Evolutionary conservation across 2,113 vertebrate genomes (phyloP), one percentile per base, ranked within the genome.

Genomic region (Eonycteris spelaea): DNA sequence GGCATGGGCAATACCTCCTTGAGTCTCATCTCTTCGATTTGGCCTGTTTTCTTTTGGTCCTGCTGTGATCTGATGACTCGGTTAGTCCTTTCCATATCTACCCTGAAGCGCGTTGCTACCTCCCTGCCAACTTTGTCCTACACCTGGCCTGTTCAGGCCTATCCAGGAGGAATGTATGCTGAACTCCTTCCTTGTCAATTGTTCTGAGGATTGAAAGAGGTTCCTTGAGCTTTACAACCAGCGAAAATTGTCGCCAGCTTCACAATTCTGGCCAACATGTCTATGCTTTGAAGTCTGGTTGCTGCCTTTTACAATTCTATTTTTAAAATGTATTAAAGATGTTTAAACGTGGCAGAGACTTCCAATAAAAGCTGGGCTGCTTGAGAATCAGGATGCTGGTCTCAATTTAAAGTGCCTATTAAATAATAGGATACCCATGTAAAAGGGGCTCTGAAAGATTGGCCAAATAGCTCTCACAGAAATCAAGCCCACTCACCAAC

Each of bases 301-400:
- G 96, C 98, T 98, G 98, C 90, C 90, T 99, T 99, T 99, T 99
- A 99, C 98, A 98, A 98, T 99, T 98, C 98, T 98, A 98, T 99
- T 99, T 99, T 98, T 98, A 98, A 99, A 99, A 99, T 98, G 98
- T 98, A 98, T 98, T 99, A 99, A 99, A 99, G 98, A 99, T 98
- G 98, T 98, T 99, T 98, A 98, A 99, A 98, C 70, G 98, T 99
- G 98, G 98, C 98, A 99, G 98, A 98, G 98, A 98, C 97, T 98
- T 98, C 98, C 98, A 98, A 99, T 99, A 99, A 99, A 99, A 99
- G 71, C 96, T 1, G 7, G 97, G 94, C 93, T 98, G 98, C 97
- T 98, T 98, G 98, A 98, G 98, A 98, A 98, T 98, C 98, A 99
- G 98, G 98, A 99, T 98, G 98, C 98, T 98, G 98, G 98, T 98